Evolutionary conservation across 2,888 invertebrate genomes (phyloP), one percentile per base, ranked within the genome.

Genomic region (Lasioglossum figueresi): DNA sequence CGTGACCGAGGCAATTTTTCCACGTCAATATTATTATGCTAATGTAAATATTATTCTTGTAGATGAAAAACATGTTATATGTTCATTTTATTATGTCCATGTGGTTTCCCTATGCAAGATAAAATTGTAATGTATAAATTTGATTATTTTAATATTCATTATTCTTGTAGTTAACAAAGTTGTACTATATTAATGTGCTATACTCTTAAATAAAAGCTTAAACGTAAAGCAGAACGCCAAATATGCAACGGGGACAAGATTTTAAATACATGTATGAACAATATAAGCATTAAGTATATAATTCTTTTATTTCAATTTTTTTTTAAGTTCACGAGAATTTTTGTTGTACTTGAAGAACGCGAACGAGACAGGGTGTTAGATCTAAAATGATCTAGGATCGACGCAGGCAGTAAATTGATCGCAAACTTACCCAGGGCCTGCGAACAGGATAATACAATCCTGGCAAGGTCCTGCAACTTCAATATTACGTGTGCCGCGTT

Each of bases 401-500:
- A 16, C 27, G 59, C 4, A 63, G 27, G 27, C 27, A 56, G 56
- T n/a, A 56, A 56, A 56, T 56, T 27, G 14, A 59, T 14, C 59
- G 4, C 31, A n/a, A 16, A 63, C 16, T 63, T 4, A 31, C 16
- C 31, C 59, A 6, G 16, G 59, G 59, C 59, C 59, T 63, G 59
- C 6, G 59, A 63, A 31, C 31, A 14, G 31, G 27, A 63, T 16
- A 31, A 63, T 27, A 27, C 66, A 34, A 66, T 31, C 34, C 66
- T 66, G 34, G 34, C 34, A 34, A 19, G 66, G 34, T 66, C 66
- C 66, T 34, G 66, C 23, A 66, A 66, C 66, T 66, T 34, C 66
- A 23, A 88, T 88, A 88, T 89, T 83, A 75, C 87, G 74, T 72
- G 82, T 75, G 73, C 66, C 68, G 68, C 82, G 78, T 71, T 76